Evolutionary conservation across 2,888 invertebrate genomes (phyloP).

Genomic region (Sminthurides aquaticus): DNA sequence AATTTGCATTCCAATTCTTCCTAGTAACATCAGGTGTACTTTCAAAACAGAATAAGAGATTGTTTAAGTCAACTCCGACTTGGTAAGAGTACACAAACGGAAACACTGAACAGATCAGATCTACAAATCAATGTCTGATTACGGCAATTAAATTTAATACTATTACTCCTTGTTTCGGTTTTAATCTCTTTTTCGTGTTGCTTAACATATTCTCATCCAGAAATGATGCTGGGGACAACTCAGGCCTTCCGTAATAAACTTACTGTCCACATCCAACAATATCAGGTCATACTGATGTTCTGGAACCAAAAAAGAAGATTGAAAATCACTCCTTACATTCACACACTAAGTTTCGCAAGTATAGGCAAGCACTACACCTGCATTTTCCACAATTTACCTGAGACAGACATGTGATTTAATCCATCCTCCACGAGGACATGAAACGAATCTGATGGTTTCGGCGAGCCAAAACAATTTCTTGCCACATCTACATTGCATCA

Average conservation of each 20-base stretch:
- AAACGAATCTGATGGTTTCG: constrained; percentile 55
- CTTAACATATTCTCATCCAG: constrained; percentile 59
- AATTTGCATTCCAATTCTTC: constrained; percentile 8
- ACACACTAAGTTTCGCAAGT: too few species aligned
- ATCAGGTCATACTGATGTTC: too few species aligned
- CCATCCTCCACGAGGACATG: constrained; percentile 72
- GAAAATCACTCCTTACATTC: too few species aligned
- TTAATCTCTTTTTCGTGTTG: constrained; percentile 51
- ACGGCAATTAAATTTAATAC: constrained; percentile 81
- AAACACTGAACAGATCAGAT: constrained; percentile 59
- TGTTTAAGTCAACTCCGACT: constrained; percentile 76
- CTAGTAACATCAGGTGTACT: constrained; percentile 13
- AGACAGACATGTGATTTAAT: too few species aligned
- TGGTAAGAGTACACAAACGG: constrained; percentile 63
- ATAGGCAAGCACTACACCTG: too few species aligned
- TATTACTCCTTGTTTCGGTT: constrained; percentile 58
- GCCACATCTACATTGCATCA: constrained; percentile 75
- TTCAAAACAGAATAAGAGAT: constrained; percentile 62
- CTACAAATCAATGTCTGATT: constrained; percentile 62
- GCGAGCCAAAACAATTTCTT: constrained; percentile 72
- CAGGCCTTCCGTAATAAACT: constrained; percentile 74
- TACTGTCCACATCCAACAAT: too few species aligned
- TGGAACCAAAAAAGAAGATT: too few species aligned
- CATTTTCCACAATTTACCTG: too few species aligned
- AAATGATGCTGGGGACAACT: constrained; percentile 89